Percentiles rank a stretch among this genome's conserved stretches.
Conservation (phyloP, 2,113 vertebrate species). For the Bettongia penicillata region DNA sequence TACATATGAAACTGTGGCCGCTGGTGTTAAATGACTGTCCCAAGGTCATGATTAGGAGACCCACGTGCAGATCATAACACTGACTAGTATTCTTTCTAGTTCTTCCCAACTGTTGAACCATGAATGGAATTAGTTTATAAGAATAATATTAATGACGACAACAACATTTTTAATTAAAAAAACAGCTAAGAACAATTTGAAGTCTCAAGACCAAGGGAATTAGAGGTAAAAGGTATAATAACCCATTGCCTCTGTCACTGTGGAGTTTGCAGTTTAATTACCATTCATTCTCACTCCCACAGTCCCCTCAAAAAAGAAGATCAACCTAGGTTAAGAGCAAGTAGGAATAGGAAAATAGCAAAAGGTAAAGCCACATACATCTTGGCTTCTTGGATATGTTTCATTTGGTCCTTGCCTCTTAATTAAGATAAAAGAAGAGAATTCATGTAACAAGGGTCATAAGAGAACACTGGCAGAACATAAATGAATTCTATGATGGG, state of each 20-base stretch:
- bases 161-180: not conserved
- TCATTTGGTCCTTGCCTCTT: conserved; percentile 75
- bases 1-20: not conserved
- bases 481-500: conserved; percentile 82
- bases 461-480: conserved; percentile 78
- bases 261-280: not conserved
- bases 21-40: not conserved
- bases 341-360: conserved; percentile 3
- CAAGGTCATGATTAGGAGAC: not conserved
- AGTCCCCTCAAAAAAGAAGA: not conserved
- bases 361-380: conserved; percentile 46
- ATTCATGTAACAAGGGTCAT: conserved; percentile 80
- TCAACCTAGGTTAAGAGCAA: not conserved
- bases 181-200: not conserved
- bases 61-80: not conserved
- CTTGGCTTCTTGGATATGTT: conserved; percentile 47
- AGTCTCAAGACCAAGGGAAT: not conserved
- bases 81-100: not conserved
- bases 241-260: not conserved
- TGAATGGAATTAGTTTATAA: not conserved
- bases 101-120: not conserved
- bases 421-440: conserved; percentile 84
- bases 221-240: not conserved
- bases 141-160: not conserved
- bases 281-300: not conserved